phyloP scores from a whole-genome alignment of 23 tunicate genomes.

The Aplidium turbinatum region DNA sequence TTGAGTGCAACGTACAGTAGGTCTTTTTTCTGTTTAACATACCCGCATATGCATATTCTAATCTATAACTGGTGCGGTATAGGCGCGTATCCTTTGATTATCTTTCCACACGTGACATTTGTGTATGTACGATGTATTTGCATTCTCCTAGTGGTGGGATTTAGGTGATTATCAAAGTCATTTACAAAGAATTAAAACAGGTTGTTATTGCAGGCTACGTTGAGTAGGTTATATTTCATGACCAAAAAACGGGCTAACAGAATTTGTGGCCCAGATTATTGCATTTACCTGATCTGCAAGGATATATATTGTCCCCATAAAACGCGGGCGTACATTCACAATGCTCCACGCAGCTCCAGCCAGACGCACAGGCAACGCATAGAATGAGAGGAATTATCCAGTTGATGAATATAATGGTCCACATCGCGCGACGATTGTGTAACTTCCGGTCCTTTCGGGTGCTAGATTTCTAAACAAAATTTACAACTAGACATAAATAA shows the following conservation, averaged over 20 bases:
- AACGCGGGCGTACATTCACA: constrained; percentile 22
- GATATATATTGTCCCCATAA: constrained; percentile 20
- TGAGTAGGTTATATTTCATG: neutral
- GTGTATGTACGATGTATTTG: too few relatives aligned
- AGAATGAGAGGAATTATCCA: constrained; percentile 38
- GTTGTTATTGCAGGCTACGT: too few relatives aligned
- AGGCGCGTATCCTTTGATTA: too few relatives aligned
- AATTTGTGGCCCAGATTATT: neutral
- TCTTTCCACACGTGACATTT: too few relatives aligned
- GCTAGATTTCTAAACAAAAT: neutral
- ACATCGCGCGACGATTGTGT: neutral
- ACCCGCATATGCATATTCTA: too few relatives aligned
- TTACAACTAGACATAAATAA: too few relatives aligned
- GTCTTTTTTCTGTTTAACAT: too few relatives aligned
- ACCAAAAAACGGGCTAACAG: neutral
- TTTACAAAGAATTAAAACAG: too few relatives aligned
- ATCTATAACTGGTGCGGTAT: too few relatives aligned
- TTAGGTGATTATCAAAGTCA: too few relatives aligned
- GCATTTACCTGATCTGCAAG: constrained; percentile 27
- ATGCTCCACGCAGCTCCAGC: constrained; percentile 36
- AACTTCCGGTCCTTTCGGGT: neutral
- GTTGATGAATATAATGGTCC: neutral
- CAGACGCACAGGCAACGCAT: constrained; percentile 8
- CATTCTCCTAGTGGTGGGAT: too few relatives aligned
- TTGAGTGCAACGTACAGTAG: too few relatives aligned